phyloP scores from a whole-genome alignment of 2,797 vertebrate species.

The Enteromius anoplus region DNA sequence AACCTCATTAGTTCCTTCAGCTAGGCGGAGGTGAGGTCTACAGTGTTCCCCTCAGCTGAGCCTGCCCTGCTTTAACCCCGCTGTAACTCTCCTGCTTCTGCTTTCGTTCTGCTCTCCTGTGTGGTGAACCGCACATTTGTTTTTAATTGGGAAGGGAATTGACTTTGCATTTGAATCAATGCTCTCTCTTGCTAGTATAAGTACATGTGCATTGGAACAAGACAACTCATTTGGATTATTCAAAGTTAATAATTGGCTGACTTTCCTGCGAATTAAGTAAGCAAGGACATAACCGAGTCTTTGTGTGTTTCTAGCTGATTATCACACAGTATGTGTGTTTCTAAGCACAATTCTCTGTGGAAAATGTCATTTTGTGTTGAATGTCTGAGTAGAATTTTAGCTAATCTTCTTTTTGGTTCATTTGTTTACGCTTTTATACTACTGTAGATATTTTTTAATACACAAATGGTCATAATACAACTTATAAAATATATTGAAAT shows the following conservation, averaged over 20 bases:
- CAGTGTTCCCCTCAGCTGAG: slow-evolving; percentile 40
- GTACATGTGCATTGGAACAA: slow-evolving; percentile 59
- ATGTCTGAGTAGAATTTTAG: background rate
- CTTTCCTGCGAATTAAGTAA: slow-evolving; percentile 51
- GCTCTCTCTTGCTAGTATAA: slow-evolving; percentile 58
- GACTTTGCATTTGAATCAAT: slow-evolving; percentile 60
- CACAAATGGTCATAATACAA: background rate
- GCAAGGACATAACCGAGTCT: slow-evolving; percentile 38
- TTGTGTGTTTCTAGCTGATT: slow-evolving; percentile 19
- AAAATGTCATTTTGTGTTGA: slow-evolving; percentile 12
- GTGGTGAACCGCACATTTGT: slow-evolving; percentile 60
- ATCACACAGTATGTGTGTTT: slow-evolving; percentile 16
- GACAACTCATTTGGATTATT: slow-evolving; percentile 65
- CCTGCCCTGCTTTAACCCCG: slow-evolving; percentile 55
- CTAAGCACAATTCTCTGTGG: background rate
- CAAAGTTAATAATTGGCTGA: slow-evolving; percentile 57
- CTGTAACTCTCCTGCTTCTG: slow-evolving; percentile 44
- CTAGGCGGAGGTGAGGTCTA: slow-evolving; percentile 54
- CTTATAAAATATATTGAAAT: background rate
- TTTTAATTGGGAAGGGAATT: slow-evolving; percentile 65
- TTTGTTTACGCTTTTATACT: background rate
- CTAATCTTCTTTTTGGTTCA: background rate
- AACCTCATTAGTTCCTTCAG: slow-evolving; percentile 62
- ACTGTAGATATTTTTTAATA: background rate
- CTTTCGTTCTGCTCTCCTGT: slow-evolving; percentile 50